Evolutionary conservation across 1,140 invertebrate genomes (phyloP), one percentile per base, ranked within the genome.

Genomic region (Phortica variegata): DNA sequence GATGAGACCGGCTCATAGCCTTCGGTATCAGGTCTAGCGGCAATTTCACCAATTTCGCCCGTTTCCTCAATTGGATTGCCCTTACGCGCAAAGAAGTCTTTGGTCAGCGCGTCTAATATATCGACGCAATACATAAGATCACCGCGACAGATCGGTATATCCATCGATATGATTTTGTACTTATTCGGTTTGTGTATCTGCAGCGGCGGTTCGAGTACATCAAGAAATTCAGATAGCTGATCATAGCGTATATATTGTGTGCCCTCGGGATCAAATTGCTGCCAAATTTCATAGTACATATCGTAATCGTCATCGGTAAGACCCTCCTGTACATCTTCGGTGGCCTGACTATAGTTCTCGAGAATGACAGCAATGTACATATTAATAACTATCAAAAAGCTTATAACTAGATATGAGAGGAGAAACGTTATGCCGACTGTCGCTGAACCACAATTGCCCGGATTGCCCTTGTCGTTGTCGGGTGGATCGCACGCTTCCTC

Each of bases 231-330:
- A 1, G 92, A 93, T 38, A 98, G 79, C 76, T 93, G 87, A 61
- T 93, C 87, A 79, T 97, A 95, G 38, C 87, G 84, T 61, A 98
- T 97, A 79, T 96, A 98, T 77, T 97, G 93, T 3, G 94, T 96
- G 39, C 95, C 95, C 68, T 97, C 91, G 0, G 95, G 95, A 79
- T 98, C 96, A 78, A 94, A 98, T 65, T 94, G 88, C 76, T 97
- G 94, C 96, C 96, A 98, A 58, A 97, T 96, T 79, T 98, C 95
- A 76, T 98, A 98, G 79, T 97, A 98, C 93, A 98, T 97, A 76
- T 98, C 96, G 80, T 98, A 98, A 77, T 98, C 95, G 78, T 98
- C 95, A 75, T 97, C 94, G 21, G 95, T 98, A 34, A 98, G 82
- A 65, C 95, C 95, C 78, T 98, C 95, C 75, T 98, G 95, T 34